phyloP scores from a whole-genome alignment of 2,888 invertebrate species.

The Gasteruption jaculator region DNA sequence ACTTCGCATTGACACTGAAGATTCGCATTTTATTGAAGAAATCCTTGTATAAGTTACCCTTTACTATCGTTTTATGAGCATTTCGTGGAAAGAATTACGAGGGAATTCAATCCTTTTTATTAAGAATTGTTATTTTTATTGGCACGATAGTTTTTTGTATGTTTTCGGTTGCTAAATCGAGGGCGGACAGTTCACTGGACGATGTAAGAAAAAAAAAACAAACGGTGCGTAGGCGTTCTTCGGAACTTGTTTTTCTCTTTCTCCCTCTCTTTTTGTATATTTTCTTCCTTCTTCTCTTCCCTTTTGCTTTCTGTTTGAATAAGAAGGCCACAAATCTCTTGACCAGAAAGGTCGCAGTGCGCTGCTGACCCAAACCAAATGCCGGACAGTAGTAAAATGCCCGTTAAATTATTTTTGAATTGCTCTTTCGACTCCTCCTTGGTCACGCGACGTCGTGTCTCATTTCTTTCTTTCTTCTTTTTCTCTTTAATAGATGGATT shows the following conservation, averaged over 20 bases:
- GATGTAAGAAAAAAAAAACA: not conserved
- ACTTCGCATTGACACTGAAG: too few relatives aligned
- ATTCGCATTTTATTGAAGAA: too few relatives aligned
- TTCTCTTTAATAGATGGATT: too few relatives aligned
- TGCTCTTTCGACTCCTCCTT: constrained; percentile 9
- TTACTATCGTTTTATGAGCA: constrained; percentile 3
- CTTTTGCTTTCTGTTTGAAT: constrained; percentile 12
- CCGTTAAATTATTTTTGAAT: constrained; percentile 21
- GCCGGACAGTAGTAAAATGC: constrained; percentile 15
- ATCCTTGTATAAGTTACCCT: too few relatives aligned
- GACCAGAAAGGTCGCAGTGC: constrained; percentile 19
- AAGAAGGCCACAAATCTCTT: constrained; percentile 21
- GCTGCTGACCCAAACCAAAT: constrained; percentile 14
- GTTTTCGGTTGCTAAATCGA: not conserved
- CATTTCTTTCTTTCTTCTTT: too few relatives aligned
- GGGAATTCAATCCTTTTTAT: not conserved
- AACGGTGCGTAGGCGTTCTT: constrained; percentile 15
- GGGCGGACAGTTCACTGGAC: too few relatives aligned
- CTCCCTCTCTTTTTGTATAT: constrained; percentile 14
- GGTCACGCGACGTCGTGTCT: not conserved
- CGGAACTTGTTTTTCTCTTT: constrained; percentile 9
- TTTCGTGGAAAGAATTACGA: constrained; percentile 1
- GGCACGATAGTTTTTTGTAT: not conserved
- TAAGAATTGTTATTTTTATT: not conserved
- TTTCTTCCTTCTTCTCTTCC: constrained; percentile 12